These are phyloP conservation scores for Corythoichthys haematopterus DNA, from an alignment of 2,113 vertebrate species.

Conservation along the genomic window DNA sequence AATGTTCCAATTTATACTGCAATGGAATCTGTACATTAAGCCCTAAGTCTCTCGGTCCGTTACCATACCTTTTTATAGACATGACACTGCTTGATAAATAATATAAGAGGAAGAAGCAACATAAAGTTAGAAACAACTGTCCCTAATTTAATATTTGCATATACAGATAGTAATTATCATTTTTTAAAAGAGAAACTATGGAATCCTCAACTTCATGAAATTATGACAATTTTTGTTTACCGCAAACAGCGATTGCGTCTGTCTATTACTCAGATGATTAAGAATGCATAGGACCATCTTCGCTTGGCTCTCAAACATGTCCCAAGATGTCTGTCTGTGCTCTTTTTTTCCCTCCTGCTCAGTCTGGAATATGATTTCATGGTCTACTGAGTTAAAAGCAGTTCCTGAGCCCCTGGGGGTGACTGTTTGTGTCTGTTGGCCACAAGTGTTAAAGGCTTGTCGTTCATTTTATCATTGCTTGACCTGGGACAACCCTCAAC, in stretches of 20 bases:
- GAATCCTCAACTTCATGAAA: neutral
- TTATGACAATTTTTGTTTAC: neutral
- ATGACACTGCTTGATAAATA: conserved; percentile 59
- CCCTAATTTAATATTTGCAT: neutral
- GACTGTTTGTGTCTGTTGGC: conserved; percentile 52
- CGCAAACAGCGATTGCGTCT: neutral
- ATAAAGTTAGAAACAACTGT: neutral
- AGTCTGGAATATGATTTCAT: conserved; percentile 54
- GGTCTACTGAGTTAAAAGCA: conserved; percentile 62
- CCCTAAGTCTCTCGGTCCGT: conserved; percentile 21
- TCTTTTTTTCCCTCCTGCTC: neutral
- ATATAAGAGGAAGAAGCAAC: conserved; percentile 42
- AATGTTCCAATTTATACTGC: neutral
- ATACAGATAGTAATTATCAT: too few relatives aligned
- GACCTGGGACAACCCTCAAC: conserved; percentile 56
- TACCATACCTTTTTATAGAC: conserved; percentile 36
- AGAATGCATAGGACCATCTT: conserved; percentile 17
- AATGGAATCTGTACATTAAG: neutral
- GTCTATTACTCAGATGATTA: conserved; percentile 23
- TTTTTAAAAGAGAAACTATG: neutral
- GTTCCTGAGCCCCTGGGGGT: conserved; percentile 33
- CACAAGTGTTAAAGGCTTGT: conserved; percentile 34
- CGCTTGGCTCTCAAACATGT: conserved; percentile 16
- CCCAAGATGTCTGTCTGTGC: conserved; percentile 17
- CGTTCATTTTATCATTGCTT: conserved; percentile 57